Percentiles rank a stretch among this genome's conserved stretches.
phyloP scores from a whole-genome alignment of 2,797 vertebrate species.

The Neosilurus mollespiculum region DNA sequence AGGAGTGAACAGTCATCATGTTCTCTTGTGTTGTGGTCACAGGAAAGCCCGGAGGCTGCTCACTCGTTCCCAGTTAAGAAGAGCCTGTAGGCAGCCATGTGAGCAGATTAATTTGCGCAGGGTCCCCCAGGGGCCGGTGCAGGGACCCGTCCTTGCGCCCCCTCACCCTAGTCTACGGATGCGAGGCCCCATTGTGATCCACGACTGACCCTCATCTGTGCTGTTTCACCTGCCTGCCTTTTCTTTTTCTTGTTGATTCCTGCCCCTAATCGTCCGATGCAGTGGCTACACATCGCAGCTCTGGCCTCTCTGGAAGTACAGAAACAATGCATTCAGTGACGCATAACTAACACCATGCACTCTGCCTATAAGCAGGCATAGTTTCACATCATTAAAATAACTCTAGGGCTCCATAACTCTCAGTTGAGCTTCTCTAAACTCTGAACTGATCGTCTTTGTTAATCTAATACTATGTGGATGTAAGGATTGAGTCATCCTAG shows the following conservation, averaged over 20 bases:
- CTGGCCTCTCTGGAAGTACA: conserved; percentile 7
- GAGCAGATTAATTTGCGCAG: conserved; percentile 79
- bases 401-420: conserved; percentile 25
- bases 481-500: conserved; percentile 34
- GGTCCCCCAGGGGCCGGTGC: conserved; percentile 69
- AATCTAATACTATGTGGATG: conserved; percentile 31
- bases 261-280: conserved; percentile 23
- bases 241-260: conserved; percentile 25
- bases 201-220: conserved; percentile 69
- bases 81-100: conserved; percentile 85
- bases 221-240: conserved; percentile 23
- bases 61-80: conserved; percentile 85
- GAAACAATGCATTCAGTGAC: conserved; percentile 28
- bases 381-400: conserved; percentile 5
- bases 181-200: conserved; percentile 81
- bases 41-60: conserved; percentile 88
- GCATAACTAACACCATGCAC: conserved; percentile 26
- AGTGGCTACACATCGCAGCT: conserved; percentile 8
- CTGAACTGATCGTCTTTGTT: conserved; percentile 37
- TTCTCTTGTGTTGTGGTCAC: conserved; percentile 49
- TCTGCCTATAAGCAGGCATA: not conserved
- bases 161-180: conserved; percentile 79
- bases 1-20: conserved; percentile 28
- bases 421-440: conserved; percentile 29
- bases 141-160: conserved; percentile 73